Evolutionary conservation across 2,797 vertebrate genomes (phyloP), one percentile per base, ranked within the genome.

Genomic region (Amblyopsis hoosieri): DNA sequence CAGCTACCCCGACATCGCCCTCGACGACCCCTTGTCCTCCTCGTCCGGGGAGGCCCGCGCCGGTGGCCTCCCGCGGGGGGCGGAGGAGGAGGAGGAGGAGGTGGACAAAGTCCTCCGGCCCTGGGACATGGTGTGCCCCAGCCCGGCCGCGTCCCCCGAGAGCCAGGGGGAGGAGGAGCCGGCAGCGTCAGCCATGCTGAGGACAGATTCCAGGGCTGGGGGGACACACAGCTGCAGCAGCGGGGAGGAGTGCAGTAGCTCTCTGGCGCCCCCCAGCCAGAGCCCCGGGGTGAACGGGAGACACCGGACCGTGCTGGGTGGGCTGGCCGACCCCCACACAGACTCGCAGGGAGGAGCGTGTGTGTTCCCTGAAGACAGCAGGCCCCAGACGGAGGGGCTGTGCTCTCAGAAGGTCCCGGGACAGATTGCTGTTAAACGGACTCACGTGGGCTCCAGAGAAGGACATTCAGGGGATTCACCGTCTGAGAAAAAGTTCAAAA

Each of bases 401-500:
- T 72, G 75, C 46, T 63, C 64, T 31, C 58, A 54, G 10, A 81
- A 61, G 37, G 69, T 60, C 67, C 59, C 17, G 1, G 31, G 71
- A 10, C 71, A 73, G 57, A 75, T 74, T 59, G 47, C 75, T 17
- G 72, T 86, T 86, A 96, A 93, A 90, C 92, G 93, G 92, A 94
- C 95, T 95, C 93, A 91, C 56, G 80, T 64, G 0, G 94, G 92
- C 57, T 84, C 94, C 19, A 94, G 94, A 72, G 95, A 95, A 61
- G 86, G 89, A 55, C 93, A 93, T 72, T 87, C 92, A 53, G 94
- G 93, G 78, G 92, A 92, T 71, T 91, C 94, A 1, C 94, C 94
- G 23, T 92, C 94, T 82, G 97, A 97, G 84, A 98, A 99, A 91
- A 98, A 96, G 92, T 78, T 95, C 65, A 98, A 95, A 93, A 96